phyloP scores from a whole-genome alignment of 2,797 vertebrate genomes.

The Myotis vivesi region DNA sequence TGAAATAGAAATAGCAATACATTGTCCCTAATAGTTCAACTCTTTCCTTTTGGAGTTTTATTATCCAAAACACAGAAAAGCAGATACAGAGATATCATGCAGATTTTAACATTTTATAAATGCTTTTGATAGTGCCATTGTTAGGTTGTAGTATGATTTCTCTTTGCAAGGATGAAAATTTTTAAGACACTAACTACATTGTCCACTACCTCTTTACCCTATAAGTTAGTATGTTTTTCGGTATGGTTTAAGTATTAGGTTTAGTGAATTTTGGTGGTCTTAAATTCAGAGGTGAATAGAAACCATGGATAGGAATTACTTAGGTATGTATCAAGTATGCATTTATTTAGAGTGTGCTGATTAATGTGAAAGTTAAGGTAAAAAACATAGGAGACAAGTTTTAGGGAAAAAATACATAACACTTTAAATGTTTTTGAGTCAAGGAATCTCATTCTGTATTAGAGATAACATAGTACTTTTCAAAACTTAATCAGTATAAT shows the following conservation, averaged over 20 bases:
- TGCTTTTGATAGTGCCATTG: not conserved
- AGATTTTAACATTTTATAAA: not conserved
- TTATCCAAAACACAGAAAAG: slow-evolving; percentile 39
- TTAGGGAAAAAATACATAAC: not conserved
- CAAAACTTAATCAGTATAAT: not conserved
- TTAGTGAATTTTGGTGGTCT: slow-evolving; percentile 43
- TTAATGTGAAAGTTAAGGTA: slow-evolving; percentile 29
- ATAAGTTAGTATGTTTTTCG: not conserved
- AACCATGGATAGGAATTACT: not conserved
- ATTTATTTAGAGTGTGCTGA: slow-evolving; percentile 31
- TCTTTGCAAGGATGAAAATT: slow-evolving; percentile 33
- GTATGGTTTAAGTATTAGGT: not conserved
- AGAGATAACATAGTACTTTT: not conserved
- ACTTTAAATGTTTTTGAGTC: not conserved
- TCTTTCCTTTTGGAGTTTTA: slow-evolving; percentile 29
- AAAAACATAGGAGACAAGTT: not conserved
- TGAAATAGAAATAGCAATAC: not conserved
- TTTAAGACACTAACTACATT: slow-evolving; percentile 1
- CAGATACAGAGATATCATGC: not conserved
- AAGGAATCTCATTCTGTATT: not conserved
- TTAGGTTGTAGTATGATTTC: not conserved
- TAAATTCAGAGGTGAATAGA: slow-evolving; percentile 24
- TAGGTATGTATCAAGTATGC: not conserved
- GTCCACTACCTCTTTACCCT: not conserved
- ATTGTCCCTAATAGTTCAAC: not conserved